phyloP scores from a whole-genome alignment of 2,888 invertebrate genomes.

The Clunio marinus region DNA sequence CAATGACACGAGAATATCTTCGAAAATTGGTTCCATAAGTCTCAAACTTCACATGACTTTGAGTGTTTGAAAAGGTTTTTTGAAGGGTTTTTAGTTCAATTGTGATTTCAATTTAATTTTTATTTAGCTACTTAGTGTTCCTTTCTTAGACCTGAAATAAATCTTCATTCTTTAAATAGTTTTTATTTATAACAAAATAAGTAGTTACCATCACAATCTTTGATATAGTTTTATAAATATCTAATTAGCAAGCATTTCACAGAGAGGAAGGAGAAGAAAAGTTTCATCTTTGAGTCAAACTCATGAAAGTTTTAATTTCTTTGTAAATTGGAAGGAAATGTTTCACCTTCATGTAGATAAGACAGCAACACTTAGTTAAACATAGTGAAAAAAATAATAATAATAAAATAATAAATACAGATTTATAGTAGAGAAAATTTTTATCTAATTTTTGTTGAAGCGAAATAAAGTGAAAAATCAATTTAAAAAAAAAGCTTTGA shows the following conservation, averaged over 20 bases:
- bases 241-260: neutral
- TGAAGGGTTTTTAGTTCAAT: too few relatives aligned
- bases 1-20: too few relatives aligned
- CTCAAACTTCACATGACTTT: too few relatives aligned
- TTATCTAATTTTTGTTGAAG: constrained; percentile 22
- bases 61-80: too few relatives aligned
- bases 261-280: too few relatives aligned
- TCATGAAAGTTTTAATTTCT: constrained; percentile 9
- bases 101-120: too few relatives aligned
- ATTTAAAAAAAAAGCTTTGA: neutral
- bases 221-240: neutral
- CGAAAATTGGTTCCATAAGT: too few relatives aligned
- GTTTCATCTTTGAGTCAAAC: constrained; percentile 27
- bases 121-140: too few relatives aligned
- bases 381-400: neutral
- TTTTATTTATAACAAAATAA: neutral
- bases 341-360: neutral
- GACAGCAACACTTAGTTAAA: neutral
- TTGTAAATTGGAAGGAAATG: neutral
- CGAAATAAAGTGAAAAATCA: constrained; percentile 24
- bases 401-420: neutral
- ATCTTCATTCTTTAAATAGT: too few relatives aligned
- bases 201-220: constrained; percentile 10
- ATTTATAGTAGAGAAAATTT: constrained; percentile 7
- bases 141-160: too few relatives aligned